Conservation (phyloP, 2,888 invertebrate genomes). For the Unio delphinus region DNA sequence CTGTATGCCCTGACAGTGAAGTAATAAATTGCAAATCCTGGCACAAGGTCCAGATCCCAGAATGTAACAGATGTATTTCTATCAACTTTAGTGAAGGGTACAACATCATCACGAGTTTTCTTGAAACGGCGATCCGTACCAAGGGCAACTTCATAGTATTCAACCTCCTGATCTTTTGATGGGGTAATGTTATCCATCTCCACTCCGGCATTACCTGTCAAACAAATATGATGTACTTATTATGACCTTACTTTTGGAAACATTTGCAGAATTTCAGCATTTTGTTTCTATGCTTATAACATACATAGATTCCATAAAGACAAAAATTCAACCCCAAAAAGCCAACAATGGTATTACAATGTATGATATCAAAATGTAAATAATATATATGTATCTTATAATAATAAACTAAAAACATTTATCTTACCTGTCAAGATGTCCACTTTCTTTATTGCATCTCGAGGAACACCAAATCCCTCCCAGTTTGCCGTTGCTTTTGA, state of each 20-base stretch:
- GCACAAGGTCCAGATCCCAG: constrained; percentile 39
- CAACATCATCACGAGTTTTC: constrained; percentile 46
- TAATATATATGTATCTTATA: too few relatives aligned
- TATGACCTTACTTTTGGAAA: too few relatives aligned
- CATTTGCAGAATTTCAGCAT: neutral
- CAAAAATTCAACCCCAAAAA: too few relatives aligned
- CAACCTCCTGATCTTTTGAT: constrained; percentile 35
- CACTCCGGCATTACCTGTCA: constrained; percentile 34
- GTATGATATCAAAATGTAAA: too few relatives aligned
- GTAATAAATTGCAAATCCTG: constrained; percentile 44
- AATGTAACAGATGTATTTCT: constrained; percentile 50
- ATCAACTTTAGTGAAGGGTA: constrained; percentile 49
- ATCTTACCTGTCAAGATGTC: constrained; percentile 19
- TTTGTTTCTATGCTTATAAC: too few relatives aligned
- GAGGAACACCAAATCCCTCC: constrained; percentile 49
- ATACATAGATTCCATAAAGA: too few relatives aligned
- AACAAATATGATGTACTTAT: neutral
- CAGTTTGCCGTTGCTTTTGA: constrained; percentile 48
- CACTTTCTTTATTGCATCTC: constrained; percentile 13
- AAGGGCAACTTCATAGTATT: constrained; percentile 48
- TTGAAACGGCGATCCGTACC: constrained; percentile 53
- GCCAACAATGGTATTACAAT: too few relatives aligned
- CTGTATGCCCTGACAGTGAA: constrained; percentile 53
- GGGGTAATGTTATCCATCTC: constrained; percentile 15
- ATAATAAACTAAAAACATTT: too few relatives aligned